Conservation (phyloP, 2,888 invertebrate genomes). For the Ectemnius lituratus region DNA sequence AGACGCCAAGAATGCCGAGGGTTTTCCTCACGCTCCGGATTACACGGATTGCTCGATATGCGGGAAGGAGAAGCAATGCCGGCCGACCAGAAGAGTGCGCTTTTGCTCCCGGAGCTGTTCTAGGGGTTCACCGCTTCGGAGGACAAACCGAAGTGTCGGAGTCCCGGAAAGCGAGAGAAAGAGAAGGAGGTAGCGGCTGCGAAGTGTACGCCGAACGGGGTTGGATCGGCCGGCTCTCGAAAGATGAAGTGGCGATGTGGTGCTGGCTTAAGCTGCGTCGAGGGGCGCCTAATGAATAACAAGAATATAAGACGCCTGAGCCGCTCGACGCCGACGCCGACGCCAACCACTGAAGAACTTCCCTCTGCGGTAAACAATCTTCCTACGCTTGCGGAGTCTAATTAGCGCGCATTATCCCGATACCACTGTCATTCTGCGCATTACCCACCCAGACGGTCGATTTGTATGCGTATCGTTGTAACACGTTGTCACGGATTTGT, state of each 20-base stretch:
- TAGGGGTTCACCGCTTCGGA: too few species aligned
- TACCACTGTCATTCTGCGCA: too few species aligned
- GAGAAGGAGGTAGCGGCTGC: not conserved
- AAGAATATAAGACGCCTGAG: slow-evolving; percentile 33
- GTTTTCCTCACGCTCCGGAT: slow-evolving; percentile 42
- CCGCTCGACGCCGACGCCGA: not conserved
- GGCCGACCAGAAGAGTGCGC: not conserved
- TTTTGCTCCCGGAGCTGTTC: too few species aligned
- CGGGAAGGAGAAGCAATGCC: slow-evolving; percentile 36
- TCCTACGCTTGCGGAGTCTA: slow-evolving; percentile 25
- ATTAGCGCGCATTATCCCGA: slow-evolving; percentile 30
- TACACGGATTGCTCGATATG: slow-evolving; percentile 53
- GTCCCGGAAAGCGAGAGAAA: not conserved
- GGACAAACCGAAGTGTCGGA: not conserved
- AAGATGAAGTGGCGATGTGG: slow-evolving; percentile 45
- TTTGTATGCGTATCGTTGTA: too few species aligned
- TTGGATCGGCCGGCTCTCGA: slow-evolving; percentile 33
- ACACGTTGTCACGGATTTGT: too few species aligned
- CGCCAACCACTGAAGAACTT: slow-evolving; percentile 15
- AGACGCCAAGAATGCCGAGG: slow-evolving; percentile 30
- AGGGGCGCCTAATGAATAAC: slow-evolving; percentile 46
- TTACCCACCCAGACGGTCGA: too few species aligned
- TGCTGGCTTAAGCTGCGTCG: slow-evolving; percentile 29
- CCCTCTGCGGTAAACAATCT: slow-evolving; percentile 18
- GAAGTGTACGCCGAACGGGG: slow-evolving; percentile 13